phyloP scores from a whole-genome alignment of 2,113 vertebrate species.

The Anoplopoma fimbria region DNA sequence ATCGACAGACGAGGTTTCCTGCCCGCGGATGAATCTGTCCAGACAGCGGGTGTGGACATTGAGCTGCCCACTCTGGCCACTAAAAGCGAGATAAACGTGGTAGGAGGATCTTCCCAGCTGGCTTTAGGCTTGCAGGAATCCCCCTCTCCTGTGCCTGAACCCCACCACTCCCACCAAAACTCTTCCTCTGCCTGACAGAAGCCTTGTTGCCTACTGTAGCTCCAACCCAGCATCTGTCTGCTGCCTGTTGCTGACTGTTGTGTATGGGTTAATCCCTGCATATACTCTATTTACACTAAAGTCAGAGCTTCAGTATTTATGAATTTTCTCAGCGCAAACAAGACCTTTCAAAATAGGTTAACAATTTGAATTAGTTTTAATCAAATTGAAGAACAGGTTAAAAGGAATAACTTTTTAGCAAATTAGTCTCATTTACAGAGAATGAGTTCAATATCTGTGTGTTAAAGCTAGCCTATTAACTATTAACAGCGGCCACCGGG shows the following conservation, averaged over 20 bases:
- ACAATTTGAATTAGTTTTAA: neutral
- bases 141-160: constrained; percentile 45
- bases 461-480: neutral
- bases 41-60: constrained; percentile 72
- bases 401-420: neutral
- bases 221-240: constrained; percentile 21
- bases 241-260: constrained; percentile 26
- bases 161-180: constrained; percentile 22
- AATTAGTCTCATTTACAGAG: neutral
- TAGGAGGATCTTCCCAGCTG: constrained; percentile 85
- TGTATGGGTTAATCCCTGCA: neutral
- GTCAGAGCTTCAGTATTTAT: neutral
- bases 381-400: neutral
- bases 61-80: constrained; percentile 82
- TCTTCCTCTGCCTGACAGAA: constrained; percentile 46
- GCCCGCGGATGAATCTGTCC: constrained; percentile 80
- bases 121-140: constrained; percentile 51
- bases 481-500: neutral
- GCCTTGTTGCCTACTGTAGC: constrained; percentile 52
- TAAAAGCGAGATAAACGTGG: constrained; percentile 96
- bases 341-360: neutral
- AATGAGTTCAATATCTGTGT: neutral
- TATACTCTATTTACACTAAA: neutral
- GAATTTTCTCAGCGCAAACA: neutral
- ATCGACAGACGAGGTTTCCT: constrained; percentile 95